Base-by-base conservation (phyloP, 2,797 vertebrate genomes). In the Lindbergichthys nudifrons region DNA sequence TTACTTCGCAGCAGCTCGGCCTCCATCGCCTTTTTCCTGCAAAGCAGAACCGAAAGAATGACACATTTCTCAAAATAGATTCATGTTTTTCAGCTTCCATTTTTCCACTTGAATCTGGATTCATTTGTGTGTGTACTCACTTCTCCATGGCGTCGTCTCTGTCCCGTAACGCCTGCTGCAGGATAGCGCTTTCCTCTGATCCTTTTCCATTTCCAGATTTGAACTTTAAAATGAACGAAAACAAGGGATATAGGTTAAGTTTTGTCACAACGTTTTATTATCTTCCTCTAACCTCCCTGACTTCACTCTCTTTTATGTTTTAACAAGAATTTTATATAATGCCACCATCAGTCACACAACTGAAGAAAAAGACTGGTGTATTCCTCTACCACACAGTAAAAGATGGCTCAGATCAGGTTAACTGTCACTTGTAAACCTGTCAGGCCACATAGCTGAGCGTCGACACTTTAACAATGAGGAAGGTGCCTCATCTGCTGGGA, bases 141-240 rank as follows among this genome's bases (percentile, higher is more conserved):
- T 95, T 96, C 84, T 92, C 93, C 18, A 97, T 93, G 84, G 96
- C 96, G 2, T 96, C 95, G 65, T 97, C 96, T 82, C 96, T 79
- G 85, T 96, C 95, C 39, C 90, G 65, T 39, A 96, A 87, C 2
- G 95, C 94, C 86, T 95, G 96, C 67, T 95, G 90, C 76, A 96
- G 90, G n/a, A 94, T 48, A 26, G 84, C 70, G 9, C 73, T 81
- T 13, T 94, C 90, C 45, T 89, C 86, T 2, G 47, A 63, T 53
- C 36, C 61, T 2, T 45, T 72, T 9, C 53, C 74, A 39, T 42
- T 59, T 32, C 78, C 82, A 60, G 80, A 54, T 77, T 79, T 81
- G 21, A 13, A 64, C 41, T 77, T 32, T 83, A 73, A 46, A 56
- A 51, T 14, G 3, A 43, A 78, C 5, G 4, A 26, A 32, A 21